Base-by-base conservation (phyloP, 2,113 vertebrate species). In the Sterna hirundo region DNA sequence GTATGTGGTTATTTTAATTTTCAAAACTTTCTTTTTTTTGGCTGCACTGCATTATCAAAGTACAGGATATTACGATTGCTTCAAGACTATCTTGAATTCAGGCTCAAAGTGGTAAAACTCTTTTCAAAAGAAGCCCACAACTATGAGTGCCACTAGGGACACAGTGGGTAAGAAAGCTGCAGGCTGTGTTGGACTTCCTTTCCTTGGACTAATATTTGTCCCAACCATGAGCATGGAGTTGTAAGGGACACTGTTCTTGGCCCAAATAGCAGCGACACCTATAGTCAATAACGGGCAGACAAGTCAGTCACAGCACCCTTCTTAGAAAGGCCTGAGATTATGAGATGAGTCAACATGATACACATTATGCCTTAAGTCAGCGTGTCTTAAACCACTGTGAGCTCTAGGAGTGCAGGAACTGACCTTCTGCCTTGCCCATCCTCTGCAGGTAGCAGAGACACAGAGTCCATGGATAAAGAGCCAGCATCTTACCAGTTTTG, bases 271-370 rank as follows among this genome's bases (percentile, higher is more conserved):
- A 91, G 62, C 58, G 76, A 68, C 46, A 64, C 15, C n/a, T 68
- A 3, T 1, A 36, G 70, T 18, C 36, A 60, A 3, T 4, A 77
- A 34, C 0, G 1, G 74, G 38, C 55, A 92, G 54, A 36, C 7
- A 42, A 70, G 55, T 16, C 42, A 91, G 36, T 25, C 23, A 15
- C 44, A 61, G 54, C 30, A 80, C 4, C 25, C 54, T 69, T 42
- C 71, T 46, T 6, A 34, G 38, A 58, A 76, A 80, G 42, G 13
- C 36, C 34, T 57, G 20, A 34, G 32, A n/a, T 8, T 17, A 2
- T 20, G 20, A 34, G 79, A n/a, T 10, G 21, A 12, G 14, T 7
- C 36, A 46, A 29, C 16, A 4, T 1, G 4, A 34, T 4, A 18
- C 16, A 36, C 1, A 1, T 15, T 11, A 9, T 10, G 13, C 66